Evolutionary conservation across 2,797 vertebrate genomes (phyloP).

Genomic region (Rhinichthys osculus): DNA sequence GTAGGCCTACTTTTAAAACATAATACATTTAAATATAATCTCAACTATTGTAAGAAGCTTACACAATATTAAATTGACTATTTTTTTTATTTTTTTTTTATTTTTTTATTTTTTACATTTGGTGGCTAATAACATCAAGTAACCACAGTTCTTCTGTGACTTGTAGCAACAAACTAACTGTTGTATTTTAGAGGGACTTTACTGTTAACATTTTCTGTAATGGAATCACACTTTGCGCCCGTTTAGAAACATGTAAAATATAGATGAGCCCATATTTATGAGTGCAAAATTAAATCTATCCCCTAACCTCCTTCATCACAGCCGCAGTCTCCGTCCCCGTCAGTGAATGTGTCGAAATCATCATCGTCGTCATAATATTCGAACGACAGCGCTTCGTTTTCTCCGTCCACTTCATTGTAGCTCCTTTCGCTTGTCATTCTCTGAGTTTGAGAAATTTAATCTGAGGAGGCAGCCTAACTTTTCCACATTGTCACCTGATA

Average conservation of each 20-base stretch:
- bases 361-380: constrained; percentile 72
- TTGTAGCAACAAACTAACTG: background rate
- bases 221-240: background rate
- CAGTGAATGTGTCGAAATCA: constrained; percentile 80
- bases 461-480: constrained; percentile 55
- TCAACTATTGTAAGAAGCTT: background rate
- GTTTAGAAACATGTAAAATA: constrained; percentile 8
- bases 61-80: background rate
- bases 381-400: constrained; percentile 75
- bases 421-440: constrained; percentile 66
- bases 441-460: constrained; percentile 58
- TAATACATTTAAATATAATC: background rate
- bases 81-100: too few species aligned
- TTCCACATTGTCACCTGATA: constrained; percentile 74
- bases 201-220: background rate
- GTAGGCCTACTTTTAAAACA: background rate
- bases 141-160: background rate
- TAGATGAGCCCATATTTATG: background rate
- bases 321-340: constrained; percentile 80
- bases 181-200: background rate
- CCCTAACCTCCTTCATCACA: constrained; percentile 86
- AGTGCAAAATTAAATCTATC: background rate
- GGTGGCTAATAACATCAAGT: background rate
- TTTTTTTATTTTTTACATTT: background rate
- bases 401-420: constrained; percentile 70